These are phyloP conservation scores for Puntigrus tetrazona DNA, from an alignment of 2,113 vertebrate species.

Conservation along the genomic window DNA sequence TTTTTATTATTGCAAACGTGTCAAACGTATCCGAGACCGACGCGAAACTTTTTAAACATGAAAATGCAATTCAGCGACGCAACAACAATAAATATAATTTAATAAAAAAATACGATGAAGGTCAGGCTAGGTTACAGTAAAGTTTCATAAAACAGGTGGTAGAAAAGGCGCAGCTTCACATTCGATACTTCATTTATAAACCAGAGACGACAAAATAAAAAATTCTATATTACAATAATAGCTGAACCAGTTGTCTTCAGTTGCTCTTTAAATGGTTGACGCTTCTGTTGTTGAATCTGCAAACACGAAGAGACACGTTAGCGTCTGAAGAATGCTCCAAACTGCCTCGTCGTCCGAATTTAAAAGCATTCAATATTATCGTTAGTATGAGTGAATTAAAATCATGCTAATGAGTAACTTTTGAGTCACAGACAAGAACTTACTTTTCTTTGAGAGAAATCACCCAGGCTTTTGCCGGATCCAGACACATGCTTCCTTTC, in stretches of 20 bases:
- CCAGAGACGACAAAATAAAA: neutral
- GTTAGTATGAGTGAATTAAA: neutral
- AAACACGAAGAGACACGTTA: conserved; percentile 2
- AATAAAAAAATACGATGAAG: neutral
- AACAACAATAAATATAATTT: neutral
- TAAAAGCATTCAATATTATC: neutral
- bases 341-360: neutral
- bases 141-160: neutral
- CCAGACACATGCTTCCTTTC: neutral
- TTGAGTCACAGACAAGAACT: neutral
- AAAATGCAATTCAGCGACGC: neutral
- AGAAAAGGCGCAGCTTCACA: neutral
- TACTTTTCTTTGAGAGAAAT: neutral
- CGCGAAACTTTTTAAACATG: neutral
- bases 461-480: neutral
- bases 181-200: neutral
- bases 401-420: neutral
- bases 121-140: neutral
- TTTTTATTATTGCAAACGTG: neutral
- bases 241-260: neutral
- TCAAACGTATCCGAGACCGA: neutral
- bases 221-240: neutral
- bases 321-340: neutral
- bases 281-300: neutral
- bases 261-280: neutral